phyloP scores from a whole-genome alignment of 2,797 vertebrate genomes.

The Scolopax bukidnonensis region DNA sequence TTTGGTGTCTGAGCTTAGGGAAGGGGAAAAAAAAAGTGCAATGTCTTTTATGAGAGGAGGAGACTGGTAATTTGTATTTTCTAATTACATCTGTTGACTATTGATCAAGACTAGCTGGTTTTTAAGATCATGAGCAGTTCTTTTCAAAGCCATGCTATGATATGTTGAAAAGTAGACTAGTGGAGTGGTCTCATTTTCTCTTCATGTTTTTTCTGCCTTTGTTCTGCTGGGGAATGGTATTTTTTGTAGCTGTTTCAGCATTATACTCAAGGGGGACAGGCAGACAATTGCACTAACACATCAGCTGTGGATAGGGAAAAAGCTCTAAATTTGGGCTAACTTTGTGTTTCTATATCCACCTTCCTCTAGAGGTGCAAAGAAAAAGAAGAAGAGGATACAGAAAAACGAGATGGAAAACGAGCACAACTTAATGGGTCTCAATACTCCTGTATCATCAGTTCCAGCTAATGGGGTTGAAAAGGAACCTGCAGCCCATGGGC shows the following conservation, averaged over 20 bases:
- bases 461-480: slow-evolving; percentile 56
- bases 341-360: slow-evolving; percentile 49
- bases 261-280: slow-evolving; percentile 27
- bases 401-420: slow-evolving; percentile 58
- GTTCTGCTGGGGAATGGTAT: slow-evolving; percentile 22
- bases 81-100: slow-evolving; percentile 15
- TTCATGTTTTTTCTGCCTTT: slow-evolving; percentile 41
- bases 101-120: neutral
- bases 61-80: slow-evolving; percentile 34
- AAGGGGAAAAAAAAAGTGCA: neutral
- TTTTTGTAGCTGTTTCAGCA: slow-evolving; percentile 52
- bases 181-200: slow-evolving; percentile 24
- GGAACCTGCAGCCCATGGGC: neutral
- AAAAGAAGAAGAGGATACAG: slow-evolving; percentile 82
- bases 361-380: slow-evolving; percentile 69
- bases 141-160: slow-evolving; percentile 19
- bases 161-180: slow-evolving; percentile 9
- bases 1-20: neutral
- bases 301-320: slow-evolving; percentile 46
- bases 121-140: neutral
- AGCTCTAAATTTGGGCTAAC: slow-evolving; percentile 52
- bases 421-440: slow-evolving; percentile 51
- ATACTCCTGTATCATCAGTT: slow-evolving; percentile 52
- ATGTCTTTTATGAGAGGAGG: neutral
- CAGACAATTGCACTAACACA: slow-evolving; percentile 56